Evolutionary conservation across 1,140 invertebrate genomes (phyloP).

Genomic region (Semibalanus balanoides): DNA sequence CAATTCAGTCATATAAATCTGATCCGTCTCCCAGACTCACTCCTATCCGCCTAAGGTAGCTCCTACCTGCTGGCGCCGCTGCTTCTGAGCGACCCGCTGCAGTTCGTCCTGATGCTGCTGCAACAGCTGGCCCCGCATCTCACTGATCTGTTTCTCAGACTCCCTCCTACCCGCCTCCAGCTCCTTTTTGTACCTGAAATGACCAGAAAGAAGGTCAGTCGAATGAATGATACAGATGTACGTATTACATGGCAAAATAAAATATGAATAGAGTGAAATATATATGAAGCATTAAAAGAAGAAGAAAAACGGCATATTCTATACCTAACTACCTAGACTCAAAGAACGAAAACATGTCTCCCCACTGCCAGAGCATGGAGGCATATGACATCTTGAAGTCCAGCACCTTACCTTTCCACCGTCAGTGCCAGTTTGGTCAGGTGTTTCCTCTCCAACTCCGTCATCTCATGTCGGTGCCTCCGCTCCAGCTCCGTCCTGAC

Average conservation of each 20-base stretch:
- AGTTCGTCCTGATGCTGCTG: neutral
- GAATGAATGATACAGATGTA: too few relatives aligned
- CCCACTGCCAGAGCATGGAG: too few relatives aligned
- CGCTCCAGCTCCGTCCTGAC: neutral
- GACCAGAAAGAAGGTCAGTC: too few relatives aligned
- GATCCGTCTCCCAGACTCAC: too few relatives aligned
- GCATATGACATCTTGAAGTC: neutral
- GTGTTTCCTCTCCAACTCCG: neutral
- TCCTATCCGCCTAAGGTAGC: too few relatives aligned
- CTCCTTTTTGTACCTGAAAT: neutral
- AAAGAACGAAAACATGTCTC: too few relatives aligned
- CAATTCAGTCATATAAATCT: too few relatives aligned
- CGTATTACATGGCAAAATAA: too few relatives aligned
- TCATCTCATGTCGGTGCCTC: neutral
- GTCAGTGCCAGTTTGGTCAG: neutral
- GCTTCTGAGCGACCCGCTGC: neutral
- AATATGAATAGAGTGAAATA: too few relatives aligned
- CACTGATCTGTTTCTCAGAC: neutral
- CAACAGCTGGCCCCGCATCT: neutral
- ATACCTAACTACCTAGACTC: too few relatives aligned
- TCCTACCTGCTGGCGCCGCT: neutral
- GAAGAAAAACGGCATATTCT: too few relatives aligned
- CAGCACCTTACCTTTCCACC: neutral
- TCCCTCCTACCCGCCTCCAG: neutral
- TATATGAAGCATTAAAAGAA: too few relatives aligned